A percentile compares a stretch with the other conserved stretches of the same genome.
These are phyloP conservation scores for Acrobasis repandana DNA, from an alignment of 2,888 invertebrate species.

Conservation along the genomic window DNA sequence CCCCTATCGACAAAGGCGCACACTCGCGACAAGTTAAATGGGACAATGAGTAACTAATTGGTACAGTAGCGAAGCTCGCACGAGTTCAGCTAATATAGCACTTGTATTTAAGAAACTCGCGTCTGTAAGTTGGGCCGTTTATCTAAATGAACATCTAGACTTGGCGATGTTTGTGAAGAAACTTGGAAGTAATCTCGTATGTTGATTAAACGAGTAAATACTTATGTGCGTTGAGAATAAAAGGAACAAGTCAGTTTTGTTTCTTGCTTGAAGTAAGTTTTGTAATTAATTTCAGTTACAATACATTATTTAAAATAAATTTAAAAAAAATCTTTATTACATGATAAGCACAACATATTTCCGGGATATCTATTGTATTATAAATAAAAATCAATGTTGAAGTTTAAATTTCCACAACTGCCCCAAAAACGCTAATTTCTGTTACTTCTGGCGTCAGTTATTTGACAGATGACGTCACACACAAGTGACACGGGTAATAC, in stretches of 20 bases:
- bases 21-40: conserved; percentile 46
- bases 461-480: no score
- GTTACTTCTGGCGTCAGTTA: no score
- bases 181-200: conserved; percentile 8
- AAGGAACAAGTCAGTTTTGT: not conserved
- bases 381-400: no score
- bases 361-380: no score
- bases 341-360: no score
- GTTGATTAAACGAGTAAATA: conserved; percentile 3
- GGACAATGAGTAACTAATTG: conserved; percentile 58
- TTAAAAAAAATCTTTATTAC: no score
- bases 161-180: not conserved
- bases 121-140: conserved; percentile 13
- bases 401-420: no score
- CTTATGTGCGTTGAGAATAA: not conserved
- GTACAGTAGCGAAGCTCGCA: conserved; percentile 42
- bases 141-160: conserved; percentile 11
- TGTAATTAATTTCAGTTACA: not conserved
- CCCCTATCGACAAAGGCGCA: conserved; percentile 13
- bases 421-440: no score
- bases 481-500: no score
- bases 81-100: conserved; percentile 14
- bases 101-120: conserved; percentile 15
- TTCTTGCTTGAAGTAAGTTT: not conserved
- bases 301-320: no score